These are phyloP conservation scores for Andricus grossulariae DNA, from an alignment of 1,140 invertebrate genomes.

Conservation along the genomic window DNA sequence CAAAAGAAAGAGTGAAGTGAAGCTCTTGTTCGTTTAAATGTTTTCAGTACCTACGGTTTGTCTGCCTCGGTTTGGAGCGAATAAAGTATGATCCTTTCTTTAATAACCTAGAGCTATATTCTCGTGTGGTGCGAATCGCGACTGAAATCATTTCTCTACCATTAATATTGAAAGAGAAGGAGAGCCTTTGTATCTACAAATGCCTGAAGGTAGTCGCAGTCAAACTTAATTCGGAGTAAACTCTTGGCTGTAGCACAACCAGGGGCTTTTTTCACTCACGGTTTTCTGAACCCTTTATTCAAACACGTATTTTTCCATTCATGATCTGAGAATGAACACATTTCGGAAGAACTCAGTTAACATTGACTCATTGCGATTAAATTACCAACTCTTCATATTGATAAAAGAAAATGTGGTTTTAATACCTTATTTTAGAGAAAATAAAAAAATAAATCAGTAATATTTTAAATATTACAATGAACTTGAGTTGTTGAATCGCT, in stretches of 20 bases:
- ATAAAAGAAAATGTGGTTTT: no score
- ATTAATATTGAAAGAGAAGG: conserved; percentile 58
- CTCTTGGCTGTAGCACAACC: conserved; percentile 45
- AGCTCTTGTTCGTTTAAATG: conserved; percentile 32
- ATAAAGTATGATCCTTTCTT: conserved; percentile 37
- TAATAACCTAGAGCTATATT: conserved; percentile 57
- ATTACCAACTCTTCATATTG: no score
- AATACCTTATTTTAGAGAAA: no score
- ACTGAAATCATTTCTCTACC: conserved; percentile 57
- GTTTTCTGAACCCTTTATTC: conserved; percentile 50
- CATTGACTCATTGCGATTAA: neutral
- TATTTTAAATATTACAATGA: no score
- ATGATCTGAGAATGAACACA: conserved; percentile 48
- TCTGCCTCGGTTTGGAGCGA: neutral
- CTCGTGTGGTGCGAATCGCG: conserved; percentile 41
- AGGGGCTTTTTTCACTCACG: conserved; percentile 37
- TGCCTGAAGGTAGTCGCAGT: conserved; percentile 52
- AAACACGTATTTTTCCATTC: conserved; percentile 50
- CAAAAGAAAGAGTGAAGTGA: neutral
- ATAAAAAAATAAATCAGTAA: no score
- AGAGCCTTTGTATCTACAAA: conserved; percentile 54
- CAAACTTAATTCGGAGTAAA: conserved; percentile 51
- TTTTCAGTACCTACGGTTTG: neutral
- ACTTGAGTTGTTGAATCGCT: no score
- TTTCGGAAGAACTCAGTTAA: neutral